A percentile compares a stretch with the other conserved stretches of the same genome.
phyloP scores from a whole-genome alignment of 2,113 vertebrate genomes.

The Scomber colias region DNA sequence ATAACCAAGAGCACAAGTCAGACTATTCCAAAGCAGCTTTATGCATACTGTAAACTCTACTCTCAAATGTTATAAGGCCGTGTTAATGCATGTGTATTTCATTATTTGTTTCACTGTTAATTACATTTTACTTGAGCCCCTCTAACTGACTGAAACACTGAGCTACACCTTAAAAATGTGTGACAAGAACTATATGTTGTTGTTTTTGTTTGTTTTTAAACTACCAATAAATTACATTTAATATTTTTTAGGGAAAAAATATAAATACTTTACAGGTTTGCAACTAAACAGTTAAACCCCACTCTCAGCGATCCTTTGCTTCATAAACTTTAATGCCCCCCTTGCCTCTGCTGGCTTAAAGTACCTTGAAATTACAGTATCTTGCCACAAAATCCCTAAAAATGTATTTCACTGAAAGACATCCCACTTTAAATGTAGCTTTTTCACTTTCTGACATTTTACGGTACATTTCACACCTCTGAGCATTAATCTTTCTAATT shows the following conservation, averaged over 20 bases:
- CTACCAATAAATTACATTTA: not conserved
- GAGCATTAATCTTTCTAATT: slow-evolving; percentile 56
- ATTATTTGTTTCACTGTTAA: too few species aligned
- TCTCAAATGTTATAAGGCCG: too few species aligned
- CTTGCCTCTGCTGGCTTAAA: slow-evolving; percentile 36
- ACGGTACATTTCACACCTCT: slow-evolving; percentile 65
- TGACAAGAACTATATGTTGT: not conserved
- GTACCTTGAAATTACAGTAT: slow-evolving; percentile 59
- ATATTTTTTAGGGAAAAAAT: slow-evolving; percentile 10
- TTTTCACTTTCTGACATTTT: slow-evolving; percentile 63
- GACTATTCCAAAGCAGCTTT: too few species aligned
- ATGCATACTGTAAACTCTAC: too few species aligned
- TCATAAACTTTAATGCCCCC: slow-evolving; percentile 40
- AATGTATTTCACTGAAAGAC: slow-evolving; percentile 41
- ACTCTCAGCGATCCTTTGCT: slow-evolving; percentile 26
- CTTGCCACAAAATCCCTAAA: slow-evolving; percentile 44
- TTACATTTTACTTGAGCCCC: too few species aligned
- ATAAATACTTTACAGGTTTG: slow-evolving; percentile 31
- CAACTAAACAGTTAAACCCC: slow-evolving; percentile 31
- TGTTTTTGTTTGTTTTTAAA: not conserved
- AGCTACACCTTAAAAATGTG: too few species aligned
- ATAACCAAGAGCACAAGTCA: too few species aligned
- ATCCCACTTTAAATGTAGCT: slow-evolving; percentile 50
- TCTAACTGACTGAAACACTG: too few species aligned
- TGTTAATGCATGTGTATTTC: too few species aligned